Evolutionary conservation across 2,113 vertebrate genomes (phyloP), one percentile per base, ranked within the genome.

Genomic region (Dendrocopos noguchii): DNA sequence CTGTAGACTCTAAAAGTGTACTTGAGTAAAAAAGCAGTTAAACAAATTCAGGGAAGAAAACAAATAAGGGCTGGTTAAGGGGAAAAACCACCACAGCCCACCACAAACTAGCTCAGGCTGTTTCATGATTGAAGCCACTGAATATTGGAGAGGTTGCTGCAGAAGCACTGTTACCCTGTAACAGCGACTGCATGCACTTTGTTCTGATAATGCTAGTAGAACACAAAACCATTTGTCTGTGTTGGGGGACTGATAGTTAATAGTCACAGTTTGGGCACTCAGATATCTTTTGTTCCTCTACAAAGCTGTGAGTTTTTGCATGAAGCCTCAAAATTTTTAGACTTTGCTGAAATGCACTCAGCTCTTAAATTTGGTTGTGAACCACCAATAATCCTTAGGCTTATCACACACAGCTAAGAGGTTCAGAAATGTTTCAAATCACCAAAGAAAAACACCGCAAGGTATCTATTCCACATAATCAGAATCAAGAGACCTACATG

Each of bases 41-140:
- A 64, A 25, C 2, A 36, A 59, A 56, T 52, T 46, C 0, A 76
- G 16, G 12, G 18, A 72, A 57, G 21, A 76, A 80, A 87, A 61
- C 5, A 0, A 55, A 3, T 34, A 33, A 57, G 2, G 3, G 2
- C 11, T 34, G 2, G 20, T 76, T 73, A 28, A n/a, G 21, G 2
- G 25, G n/a, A 44, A 27, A 25, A 50, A 9, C 46, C 4, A 50
- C 0, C 7, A 15, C 44, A 22, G 5, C 15, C 15, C 2, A 33
- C 8, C 24, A 19, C 8, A 34, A 31, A 9, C 18, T 57, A 53
- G 21, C 17, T 68, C 39, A 68, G 21, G 33, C 27, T 14, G 27
- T 56, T 18, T 13, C 4, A 27, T 20, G 17, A 8, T 6, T 59
- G 31, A 82, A 87, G 34, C 5, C 31, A 12, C 21, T 61, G 55